These are phyloP conservation scores for Ailurus styani DNA, from an alignment of 2,113 vertebrate species.

Conservation along the genomic window DNA sequence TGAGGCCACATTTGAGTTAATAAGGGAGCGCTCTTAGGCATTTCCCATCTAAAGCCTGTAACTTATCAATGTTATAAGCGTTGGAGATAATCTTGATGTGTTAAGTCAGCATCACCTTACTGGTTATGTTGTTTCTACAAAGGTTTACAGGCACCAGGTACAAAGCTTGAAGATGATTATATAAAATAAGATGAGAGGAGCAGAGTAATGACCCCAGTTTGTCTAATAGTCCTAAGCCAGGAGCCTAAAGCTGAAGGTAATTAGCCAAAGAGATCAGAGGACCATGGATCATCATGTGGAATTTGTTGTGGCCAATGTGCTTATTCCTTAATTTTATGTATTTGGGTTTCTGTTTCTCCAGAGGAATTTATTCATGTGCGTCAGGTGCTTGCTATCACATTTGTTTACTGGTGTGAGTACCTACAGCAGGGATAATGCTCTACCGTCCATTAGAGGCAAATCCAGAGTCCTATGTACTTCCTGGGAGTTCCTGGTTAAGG, in stretches of 20 bases:
- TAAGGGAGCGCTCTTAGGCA: not conserved
- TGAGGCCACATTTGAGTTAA: not conserved
- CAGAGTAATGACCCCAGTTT: not conserved
- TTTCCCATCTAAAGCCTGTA: not conserved
- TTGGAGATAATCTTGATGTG: not conserved
- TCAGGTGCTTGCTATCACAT: not conserved
- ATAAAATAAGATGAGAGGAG: not conserved
- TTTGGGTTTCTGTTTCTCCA: not conserved
- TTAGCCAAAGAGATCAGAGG: not conserved
- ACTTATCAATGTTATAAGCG: not conserved
- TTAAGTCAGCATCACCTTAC: not conserved
- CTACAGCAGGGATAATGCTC: not conserved
- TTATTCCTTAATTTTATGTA: not conserved
- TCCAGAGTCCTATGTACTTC: not conserved
- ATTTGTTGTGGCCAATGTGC: not conserved
- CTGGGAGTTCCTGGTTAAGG: not conserved
- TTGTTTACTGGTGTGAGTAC: not conserved
- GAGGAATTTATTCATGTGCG: not conserved
- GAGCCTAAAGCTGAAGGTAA: not conserved
- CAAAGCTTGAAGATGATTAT: not conserved
- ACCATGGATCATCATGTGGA: not conserved
- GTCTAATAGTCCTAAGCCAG: not conserved
- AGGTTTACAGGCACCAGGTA: not conserved
- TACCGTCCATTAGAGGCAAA: not conserved
- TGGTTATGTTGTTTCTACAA: not conserved